These are phyloP conservation scores for Micromussa lordhowensis DNA, from an alignment of 92 coral and sea anemone genomes.

Conservation along the genomic window DNA sequence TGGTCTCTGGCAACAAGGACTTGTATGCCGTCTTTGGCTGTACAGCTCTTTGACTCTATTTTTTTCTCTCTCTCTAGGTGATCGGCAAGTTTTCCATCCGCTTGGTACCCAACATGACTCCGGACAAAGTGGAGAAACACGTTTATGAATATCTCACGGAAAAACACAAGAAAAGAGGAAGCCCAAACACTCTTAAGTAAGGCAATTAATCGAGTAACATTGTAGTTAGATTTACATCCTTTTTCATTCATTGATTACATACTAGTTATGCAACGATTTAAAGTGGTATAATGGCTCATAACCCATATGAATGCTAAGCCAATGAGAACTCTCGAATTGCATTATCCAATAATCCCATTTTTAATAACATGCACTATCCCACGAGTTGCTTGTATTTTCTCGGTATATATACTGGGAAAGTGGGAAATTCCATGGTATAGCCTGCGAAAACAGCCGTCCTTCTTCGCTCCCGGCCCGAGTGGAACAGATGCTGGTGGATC, in stretches of 20 bases:
- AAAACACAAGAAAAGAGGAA: conserved; percentile 81
- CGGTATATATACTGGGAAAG: too few species aligned
- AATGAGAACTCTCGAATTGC: too few species aligned
- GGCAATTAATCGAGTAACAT: neutral
- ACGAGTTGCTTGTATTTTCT: too few species aligned
- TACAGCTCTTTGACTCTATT: neutral
- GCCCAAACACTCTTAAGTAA: conserved; percentile 88
- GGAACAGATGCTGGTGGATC: too few species aligned
- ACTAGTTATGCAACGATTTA: too few species aligned
- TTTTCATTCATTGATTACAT: neutral
- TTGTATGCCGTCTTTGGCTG: neutral
- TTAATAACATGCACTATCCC: too few species aligned
- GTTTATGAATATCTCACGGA: conserved; percentile 71
- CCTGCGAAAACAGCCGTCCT: too few species aligned
- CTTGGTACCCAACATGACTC: conserved; percentile 90
- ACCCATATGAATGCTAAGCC: too few species aligned
- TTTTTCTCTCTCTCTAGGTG: conserved; percentile 57
- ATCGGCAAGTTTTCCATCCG: conserved; percentile 98
- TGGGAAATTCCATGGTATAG: too few species aligned
- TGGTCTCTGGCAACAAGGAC: neutral
- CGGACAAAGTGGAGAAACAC: conserved; percentile 66
- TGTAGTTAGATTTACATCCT: neutral
- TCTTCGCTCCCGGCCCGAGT: too few species aligned
- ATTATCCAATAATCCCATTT: too few species aligned
- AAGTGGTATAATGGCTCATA: too few species aligned